Evolutionary conservation across 1,140 invertebrate species (phyloP), one percentile per base, ranked within the genome.

Genomic region (Ctenoplectra terminalis): DNA sequence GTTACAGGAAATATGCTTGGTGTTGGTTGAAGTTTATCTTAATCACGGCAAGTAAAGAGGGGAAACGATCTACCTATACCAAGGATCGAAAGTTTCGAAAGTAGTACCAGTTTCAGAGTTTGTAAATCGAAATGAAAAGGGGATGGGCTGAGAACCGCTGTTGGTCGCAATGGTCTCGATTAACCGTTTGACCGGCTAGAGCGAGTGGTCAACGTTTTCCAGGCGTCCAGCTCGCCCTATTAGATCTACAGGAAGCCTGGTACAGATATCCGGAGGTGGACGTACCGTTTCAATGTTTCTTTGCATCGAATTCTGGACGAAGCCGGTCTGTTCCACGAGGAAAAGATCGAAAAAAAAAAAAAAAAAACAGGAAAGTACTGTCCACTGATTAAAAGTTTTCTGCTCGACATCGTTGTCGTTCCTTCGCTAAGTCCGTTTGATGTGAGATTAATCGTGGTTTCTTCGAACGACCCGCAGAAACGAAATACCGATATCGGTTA

Each of bases 101-200:
- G 48, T 66, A 34, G 5, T 1, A 40, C 1, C 1, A 46, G 52
- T 34, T 52, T 52, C 7, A 9, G 17, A 66, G 70, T 61, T 74
- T 6, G n/a, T 50, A 67, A 79, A 75, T 63, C 61, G 15, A 40
- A 46, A 73, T 13, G 34, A 37, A 54, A 46, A 72, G 69, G 46
- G 40, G 23, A 73, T 29, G 20, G 61, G 40, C 85, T 91, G 90
- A 91, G 89, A 90, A 89, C 88, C 89, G 50, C 89, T 91, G 89
- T 78, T 84, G 83, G 70, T 87, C 78, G 86, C 89, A 91, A 89
- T 84, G 83, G 82, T 85, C 87, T 90, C 90, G 90, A 91, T 91
- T 91, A 91, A 89, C 87, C 89, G 90, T 90, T 91, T 90, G 88
- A 90, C 75, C 87, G 83, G 81, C 71, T 88, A 82, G 89, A 90